These are phyloP conservation scores for Aromia moschata DNA, from an alignment of 2,888 invertebrate genomes.

Conservation along the genomic window DNA sequence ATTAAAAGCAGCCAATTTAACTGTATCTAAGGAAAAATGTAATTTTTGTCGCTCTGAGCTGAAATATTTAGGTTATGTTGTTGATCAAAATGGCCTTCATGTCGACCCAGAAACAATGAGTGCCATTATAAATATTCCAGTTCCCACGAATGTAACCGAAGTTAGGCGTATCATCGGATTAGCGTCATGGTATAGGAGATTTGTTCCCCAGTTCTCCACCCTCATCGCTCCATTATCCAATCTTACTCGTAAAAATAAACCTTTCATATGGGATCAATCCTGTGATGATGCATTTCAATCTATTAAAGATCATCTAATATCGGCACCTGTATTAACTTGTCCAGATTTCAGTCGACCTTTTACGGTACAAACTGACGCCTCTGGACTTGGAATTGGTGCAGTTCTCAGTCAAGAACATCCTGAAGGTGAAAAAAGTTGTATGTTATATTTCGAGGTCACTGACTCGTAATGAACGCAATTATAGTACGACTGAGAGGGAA, in stretches of 20 bases:
- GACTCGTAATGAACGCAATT: slow-evolving; percentile 27
- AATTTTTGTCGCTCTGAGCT: slow-evolving; percentile 43
- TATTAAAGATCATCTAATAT: neutral
- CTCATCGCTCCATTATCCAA: neutral
- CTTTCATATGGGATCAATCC: neutral
- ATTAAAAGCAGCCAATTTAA: slow-evolving; percentile 33
- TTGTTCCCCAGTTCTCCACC: neutral
- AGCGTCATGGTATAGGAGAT: slow-evolving; percentile 1
- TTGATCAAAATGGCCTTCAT: slow-evolving; percentile 45
- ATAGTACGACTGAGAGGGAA: slow-evolving; percentile 30
- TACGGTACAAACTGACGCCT: neutral
- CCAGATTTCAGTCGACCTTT: neutral
- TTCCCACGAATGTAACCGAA: slow-evolving; percentile 21
- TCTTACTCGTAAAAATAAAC: neutral
- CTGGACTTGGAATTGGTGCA: slow-evolving; percentile 31
- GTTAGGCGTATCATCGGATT: slow-evolving; percentile 20
- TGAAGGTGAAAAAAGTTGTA: slow-evolving; percentile 14
- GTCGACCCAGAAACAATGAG: slow-evolving; percentile 41
- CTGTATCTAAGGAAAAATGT: slow-evolving; percentile 48
- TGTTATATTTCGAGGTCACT: slow-evolving; percentile 2
- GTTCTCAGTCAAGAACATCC: slow-evolving; percentile 23
- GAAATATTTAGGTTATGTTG: slow-evolving; percentile 52
- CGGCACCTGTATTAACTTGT: neutral
- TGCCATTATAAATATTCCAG: slow-evolving; percentile 33
- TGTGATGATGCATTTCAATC: neutral